phyloP scores from a whole-genome alignment of 2,113 vertebrate species.

The Myrmophylax atrothorax region DNA sequence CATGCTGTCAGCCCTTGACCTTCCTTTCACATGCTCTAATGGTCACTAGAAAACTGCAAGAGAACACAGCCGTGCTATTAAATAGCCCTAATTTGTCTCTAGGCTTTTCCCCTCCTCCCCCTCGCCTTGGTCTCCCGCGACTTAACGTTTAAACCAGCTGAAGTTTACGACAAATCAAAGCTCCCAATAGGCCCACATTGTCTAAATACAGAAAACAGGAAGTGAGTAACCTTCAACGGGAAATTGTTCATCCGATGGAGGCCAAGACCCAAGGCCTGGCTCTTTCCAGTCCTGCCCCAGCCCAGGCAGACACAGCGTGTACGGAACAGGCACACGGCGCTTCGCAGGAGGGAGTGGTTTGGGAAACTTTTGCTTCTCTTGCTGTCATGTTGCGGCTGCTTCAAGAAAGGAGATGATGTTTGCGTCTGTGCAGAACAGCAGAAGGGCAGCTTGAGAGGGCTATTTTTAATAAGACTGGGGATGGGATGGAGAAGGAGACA shows the following conservation, averaged over 20 bases:
- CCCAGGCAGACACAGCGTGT: background rate
- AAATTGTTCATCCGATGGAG: slow-evolving; percentile 86
- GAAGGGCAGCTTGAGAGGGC: background rate
- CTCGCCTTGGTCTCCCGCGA: background rate
- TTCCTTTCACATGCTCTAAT: slow-evolving; percentile 46
- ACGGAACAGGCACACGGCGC: rapidly evolving
- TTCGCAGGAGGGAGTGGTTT: background rate
- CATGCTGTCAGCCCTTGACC: slow-evolving; percentile 4
- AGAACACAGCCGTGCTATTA: background rate
- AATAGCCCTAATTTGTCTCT: slow-evolving; percentile 31
- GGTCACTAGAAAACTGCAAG: background rate
- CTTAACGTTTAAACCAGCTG: slow-evolving; percentile 74
- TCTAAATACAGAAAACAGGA: slow-evolving; percentile 83
- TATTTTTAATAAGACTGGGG: background rate
- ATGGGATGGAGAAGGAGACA: background rate
- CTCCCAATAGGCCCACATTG: slow-evolving; percentile 69
- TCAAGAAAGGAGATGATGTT: background rate
- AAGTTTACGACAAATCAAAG: slow-evolving; percentile 73
- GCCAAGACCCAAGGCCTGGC: slow-evolving; percentile 48
- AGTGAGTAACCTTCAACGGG: slow-evolving; percentile 84
- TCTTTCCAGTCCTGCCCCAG: slow-evolving; percentile 32
- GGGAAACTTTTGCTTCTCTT: background rate
- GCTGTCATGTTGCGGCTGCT: rapidly evolving
- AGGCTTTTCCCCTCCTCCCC: slow-evolving; percentile 27
- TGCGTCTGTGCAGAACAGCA: background rate